Percentiles rank a stretch among this genome's conserved stretches.
Evolutionary conservation across 1,140 invertebrate species (phyloP).

Genomic region (Trachymyrmex septentrionalis): DNA sequence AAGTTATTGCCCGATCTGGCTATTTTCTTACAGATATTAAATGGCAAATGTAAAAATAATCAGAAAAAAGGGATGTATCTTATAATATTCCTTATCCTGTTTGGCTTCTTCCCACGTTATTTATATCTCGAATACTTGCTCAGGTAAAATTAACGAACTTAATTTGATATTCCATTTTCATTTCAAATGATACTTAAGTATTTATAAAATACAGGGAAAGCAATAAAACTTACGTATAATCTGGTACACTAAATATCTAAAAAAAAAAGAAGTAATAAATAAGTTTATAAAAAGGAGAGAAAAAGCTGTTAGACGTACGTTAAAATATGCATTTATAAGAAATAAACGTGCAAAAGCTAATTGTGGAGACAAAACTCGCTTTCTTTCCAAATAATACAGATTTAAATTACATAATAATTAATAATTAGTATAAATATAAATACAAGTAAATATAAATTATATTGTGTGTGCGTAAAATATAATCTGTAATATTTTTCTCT

Average conservation of each 20-base stretch:
- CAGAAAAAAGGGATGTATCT: background rate
- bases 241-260: background rate
- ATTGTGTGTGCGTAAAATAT: no score
- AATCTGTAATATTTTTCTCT: no score
- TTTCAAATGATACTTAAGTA: background rate
- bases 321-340: no score
- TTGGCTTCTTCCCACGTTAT: background rate
- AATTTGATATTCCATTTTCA: conserved; percentile 19
- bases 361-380: no score
- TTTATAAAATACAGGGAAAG: background rate
- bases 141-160: background rate
- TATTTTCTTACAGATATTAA: background rate
- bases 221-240: background rate
- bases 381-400: background rate
- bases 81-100: background rate
- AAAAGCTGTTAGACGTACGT: no score
- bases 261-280: background rate
- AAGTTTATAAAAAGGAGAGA: background rate
- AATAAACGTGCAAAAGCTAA: no score
- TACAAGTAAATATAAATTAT: no score
- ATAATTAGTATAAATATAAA: background rate
- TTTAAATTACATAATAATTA: background rate
- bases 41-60: conserved; percentile 2
- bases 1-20: background rate
- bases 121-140: background rate